phyloP scores from a whole-genome alignment of 2,797 vertebrate genomes.

The Muraenolepis orangiensis region DNA sequence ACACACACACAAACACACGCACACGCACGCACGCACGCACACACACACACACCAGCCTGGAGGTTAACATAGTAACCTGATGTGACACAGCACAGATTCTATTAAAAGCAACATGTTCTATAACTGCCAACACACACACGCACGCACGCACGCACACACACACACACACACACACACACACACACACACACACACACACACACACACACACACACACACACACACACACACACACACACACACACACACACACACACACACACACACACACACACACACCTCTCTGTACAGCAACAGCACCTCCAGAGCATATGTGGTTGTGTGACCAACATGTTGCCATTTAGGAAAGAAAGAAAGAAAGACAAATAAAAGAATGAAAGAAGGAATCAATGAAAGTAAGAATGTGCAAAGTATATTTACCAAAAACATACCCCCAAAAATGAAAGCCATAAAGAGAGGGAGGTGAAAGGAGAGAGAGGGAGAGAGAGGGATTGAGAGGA shows the following conservation, averaged over 20 bases:
- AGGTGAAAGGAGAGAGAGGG: neutral
- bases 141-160: conserved; percentile 8
- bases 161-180: conserved; percentile 7
- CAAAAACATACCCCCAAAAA: no score
- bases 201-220: conserved; percentile 10
- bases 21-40: conserved; percentile 4
- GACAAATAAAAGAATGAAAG: no score
- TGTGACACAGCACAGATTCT: conserved; percentile 32
- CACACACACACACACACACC: neutral
- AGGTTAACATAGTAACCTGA: conserved; percentile 28
- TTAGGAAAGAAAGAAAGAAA: conserved; percentile 33
- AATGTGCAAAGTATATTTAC: no score
- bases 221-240: conserved; percentile 6
- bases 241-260: conserved; percentile 14
- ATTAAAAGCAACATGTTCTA: conserved; percentile 38
- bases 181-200: conserved; percentile 13
- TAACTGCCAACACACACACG: neutral
- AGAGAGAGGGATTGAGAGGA: neutral
- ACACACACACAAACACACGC: conserved; percentile 8
- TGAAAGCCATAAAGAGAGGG: no score
- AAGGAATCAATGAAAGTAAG: no score
- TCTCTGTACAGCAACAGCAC: conserved; percentile 28
- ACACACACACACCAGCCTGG: neutral
- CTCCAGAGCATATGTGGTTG: conserved; percentile 44
- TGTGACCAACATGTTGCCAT: conserved; percentile 58